Evolutionary conservation across 1,140 invertebrate genomes (phyloP).

Genomic region (Halictus rubicundus): DNA sequence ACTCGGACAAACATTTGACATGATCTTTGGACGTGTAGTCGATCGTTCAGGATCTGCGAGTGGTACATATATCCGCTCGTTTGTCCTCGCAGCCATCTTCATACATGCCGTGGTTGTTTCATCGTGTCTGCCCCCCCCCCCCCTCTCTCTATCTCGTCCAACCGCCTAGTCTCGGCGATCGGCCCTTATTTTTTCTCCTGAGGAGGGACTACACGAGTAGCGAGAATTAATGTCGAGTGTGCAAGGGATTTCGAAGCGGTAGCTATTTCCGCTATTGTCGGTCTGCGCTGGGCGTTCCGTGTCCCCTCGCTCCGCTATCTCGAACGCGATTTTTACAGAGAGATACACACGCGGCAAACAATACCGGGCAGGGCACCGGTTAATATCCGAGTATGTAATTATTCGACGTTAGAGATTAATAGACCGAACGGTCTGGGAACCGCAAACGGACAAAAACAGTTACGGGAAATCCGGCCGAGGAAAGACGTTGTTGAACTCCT

Average conservation of each 20-base stretch:
- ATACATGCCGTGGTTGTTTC: slow-evolving; percentile 19
- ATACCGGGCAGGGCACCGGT: slow-evolving; percentile 17
- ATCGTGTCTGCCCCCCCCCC: background rate
- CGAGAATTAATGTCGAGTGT: slow-evolving; percentile 58
- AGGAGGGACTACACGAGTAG: slow-evolving; percentile 37
- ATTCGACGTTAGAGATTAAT: slow-evolving; percentile 40
- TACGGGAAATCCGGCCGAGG: slow-evolving; percentile 25
- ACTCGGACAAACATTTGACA: slow-evolving; percentile 27
- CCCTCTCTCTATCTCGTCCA: too few species aligned
- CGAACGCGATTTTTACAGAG: slow-evolving; percentile 41
- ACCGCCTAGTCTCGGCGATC: background rate
- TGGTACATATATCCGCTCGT: slow-evolving; percentile 43
- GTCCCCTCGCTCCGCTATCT: background rate
- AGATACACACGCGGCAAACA: slow-evolving; percentile 35
- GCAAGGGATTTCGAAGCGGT: slow-evolving; percentile 58
- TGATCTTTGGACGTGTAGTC: slow-evolving; percentile 36
- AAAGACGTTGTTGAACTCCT: slow-evolving; percentile 26
- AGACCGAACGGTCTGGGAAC: background rate
- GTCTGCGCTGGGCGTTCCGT: background rate
- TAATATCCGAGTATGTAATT: slow-evolving; percentile 52
- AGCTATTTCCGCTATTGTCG: slow-evolving; percentile 62
- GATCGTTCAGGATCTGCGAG: slow-evolving; percentile 27
- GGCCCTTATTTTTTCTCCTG: slow-evolving; percentile 34
- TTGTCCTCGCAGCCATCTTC: slow-evolving; percentile 27
- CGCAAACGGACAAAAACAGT: slow-evolving; percentile 29